Conservation (phyloP, 2,888 invertebrate genomes). For the Ennomos erosarius region DNA sequence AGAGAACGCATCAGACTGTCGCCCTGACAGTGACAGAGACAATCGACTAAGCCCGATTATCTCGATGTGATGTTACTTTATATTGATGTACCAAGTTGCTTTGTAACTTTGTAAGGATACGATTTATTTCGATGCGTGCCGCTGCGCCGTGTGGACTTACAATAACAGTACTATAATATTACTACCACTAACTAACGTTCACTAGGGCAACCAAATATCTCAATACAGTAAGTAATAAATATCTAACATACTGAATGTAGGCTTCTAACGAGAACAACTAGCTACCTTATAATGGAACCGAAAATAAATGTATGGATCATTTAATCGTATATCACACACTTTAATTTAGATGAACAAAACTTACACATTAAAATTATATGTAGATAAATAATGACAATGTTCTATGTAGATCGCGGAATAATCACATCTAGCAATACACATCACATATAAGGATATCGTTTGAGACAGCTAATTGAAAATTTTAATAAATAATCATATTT, state of each 20-base stretch:
- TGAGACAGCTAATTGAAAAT: conserved; percentile 69
- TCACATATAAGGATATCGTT: conserved; percentile 61
- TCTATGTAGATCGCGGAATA: conserved; percentile 60
- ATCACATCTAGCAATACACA: conserved; percentile 64
- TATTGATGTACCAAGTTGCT: no score
- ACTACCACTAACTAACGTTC: conserved; percentile 70
- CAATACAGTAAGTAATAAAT: conserved; percentile 76
- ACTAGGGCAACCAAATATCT: conserved; percentile 73
- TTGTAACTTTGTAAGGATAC: no score
- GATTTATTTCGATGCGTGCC: conserved; percentile 2
- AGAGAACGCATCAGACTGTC: no score
- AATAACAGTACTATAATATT: conserved; percentile 64
- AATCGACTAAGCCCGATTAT: no score
- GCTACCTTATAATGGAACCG: conserved; percentile 75
- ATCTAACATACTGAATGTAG: conserved; percentile 70
- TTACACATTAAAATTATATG: conserved; percentile 39
- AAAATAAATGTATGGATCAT: conserved; percentile 63
- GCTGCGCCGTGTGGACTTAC: conserved; percentile 5
- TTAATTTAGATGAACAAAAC: conserved; percentile 71
- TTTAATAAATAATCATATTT: conserved; percentile 72
- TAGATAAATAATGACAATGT: conserved; percentile 42
- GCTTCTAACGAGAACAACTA: conserved; percentile 60
- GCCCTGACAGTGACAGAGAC: no score
- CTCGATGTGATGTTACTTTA: no score
- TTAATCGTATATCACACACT: conserved; percentile 75